These are phyloP conservation scores for Rattus rattus DNA, from an alignment of 2,113 vertebrate genomes.

Conservation along the genomic window DNA sequence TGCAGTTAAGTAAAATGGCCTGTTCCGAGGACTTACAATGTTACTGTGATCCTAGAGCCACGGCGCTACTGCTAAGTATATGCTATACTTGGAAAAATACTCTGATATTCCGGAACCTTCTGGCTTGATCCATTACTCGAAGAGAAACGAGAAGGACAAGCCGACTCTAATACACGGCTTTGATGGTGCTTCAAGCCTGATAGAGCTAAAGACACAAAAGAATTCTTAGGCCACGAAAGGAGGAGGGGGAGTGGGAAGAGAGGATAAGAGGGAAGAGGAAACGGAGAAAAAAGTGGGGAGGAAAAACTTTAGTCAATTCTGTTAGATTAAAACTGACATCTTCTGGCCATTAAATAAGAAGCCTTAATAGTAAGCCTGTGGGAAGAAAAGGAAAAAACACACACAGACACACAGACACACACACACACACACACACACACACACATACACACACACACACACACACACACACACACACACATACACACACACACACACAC, in stretches of 20 bases:
- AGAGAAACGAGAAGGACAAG: constrained; percentile 44
- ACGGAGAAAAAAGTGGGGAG: neutral
- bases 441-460: neutral
- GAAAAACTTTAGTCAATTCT: constrained; percentile 52
- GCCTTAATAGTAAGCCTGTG: constrained; percentile 36
- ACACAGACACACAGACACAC: neutral
- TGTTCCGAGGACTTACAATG: constrained; percentile 44
- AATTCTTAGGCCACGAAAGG: neutral
- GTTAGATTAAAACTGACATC: constrained; percentile 7
- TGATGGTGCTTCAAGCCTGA: constrained; percentile 12
- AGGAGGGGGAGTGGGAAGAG: neutral
- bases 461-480: neutral
- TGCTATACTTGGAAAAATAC: constrained; percentile 4
- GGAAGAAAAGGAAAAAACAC: neutral
- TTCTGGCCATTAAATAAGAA: constrained; percentile 19
- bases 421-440: neutral
- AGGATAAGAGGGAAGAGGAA: neutral
- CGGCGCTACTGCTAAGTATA: neutral
- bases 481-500: neutral
- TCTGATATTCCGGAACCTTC: constrained; percentile 39
- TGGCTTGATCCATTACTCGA: constrained; percentile 6
- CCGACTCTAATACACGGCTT: neutral
- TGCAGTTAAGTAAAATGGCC: constrained; percentile 61
- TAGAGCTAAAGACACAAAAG: constrained; percentile 57
- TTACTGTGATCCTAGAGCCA: constrained; percentile 36